phyloP scores from a whole-genome alignment of 2,888 invertebrate genomes.

The Cosmopolites sordidus region DNA sequence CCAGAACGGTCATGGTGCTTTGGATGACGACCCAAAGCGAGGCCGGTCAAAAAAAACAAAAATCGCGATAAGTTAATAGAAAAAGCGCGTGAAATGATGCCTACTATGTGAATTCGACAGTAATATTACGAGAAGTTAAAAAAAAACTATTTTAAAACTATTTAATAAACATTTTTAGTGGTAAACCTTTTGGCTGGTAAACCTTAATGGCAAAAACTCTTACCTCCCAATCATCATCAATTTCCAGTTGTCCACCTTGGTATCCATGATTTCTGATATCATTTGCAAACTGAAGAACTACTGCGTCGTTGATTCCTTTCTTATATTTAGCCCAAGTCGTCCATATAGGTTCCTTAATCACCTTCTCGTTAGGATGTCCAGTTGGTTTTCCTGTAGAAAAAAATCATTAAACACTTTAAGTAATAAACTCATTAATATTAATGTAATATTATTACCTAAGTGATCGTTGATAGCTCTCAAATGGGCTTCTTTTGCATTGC shows the following conservation, averaged over 20 bases:
- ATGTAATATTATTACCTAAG: conserved; percentile 56
- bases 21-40: too few relatives aligned
- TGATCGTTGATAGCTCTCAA: conserved; percentile 58
- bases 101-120: too few relatives aligned
- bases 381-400: conserved; percentile 15
- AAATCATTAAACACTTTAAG: too few relatives aligned
- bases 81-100: too few relatives aligned
- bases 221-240: conserved; percentile 83
- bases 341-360: conserved; percentile 81
- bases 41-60: too few relatives aligned
- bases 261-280: conserved; percentile 64
- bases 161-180: too few relatives aligned
- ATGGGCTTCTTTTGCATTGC: conserved; percentile 61
- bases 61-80: too few relatives aligned
- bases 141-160: too few relatives aligned
- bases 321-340: conserved; percentile 81
- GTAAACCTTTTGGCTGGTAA: neutral
- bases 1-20: too few relatives aligned
- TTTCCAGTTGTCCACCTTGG: conserved; percentile 72
- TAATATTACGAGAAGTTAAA: too few relatives aligned
- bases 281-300: conserved; percentile 61
- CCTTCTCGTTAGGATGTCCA: conserved; percentile 58
- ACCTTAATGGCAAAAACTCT: too few relatives aligned
- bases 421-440: too few relatives aligned
- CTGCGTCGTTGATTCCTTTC: conserved; percentile 59